Conservation (phyloP, 23 tunicate genomes). For the Ascidia mentula region DNA sequence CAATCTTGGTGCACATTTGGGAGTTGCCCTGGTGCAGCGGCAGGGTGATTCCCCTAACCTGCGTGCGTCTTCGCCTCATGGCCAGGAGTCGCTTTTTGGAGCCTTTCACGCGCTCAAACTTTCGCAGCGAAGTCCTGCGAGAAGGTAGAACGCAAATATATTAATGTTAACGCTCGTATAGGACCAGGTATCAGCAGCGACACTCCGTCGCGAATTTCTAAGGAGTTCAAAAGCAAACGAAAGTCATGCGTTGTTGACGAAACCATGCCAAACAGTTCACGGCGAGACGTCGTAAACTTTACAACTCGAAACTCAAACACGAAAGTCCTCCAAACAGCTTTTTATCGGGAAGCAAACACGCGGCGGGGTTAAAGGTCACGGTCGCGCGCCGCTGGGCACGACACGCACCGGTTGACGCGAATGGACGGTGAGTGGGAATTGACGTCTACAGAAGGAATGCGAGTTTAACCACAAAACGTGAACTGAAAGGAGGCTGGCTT, state of each 20-base stretch:
- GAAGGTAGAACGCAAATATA: too few species aligned
- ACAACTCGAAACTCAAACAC: too few species aligned
- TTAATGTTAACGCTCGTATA: too few species aligned
- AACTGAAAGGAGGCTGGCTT: too few species aligned
- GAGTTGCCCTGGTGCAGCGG: conserved; percentile 93
- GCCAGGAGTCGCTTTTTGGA: conserved; percentile 53
- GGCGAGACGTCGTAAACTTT: too few species aligned
- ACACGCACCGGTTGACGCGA: neutral
- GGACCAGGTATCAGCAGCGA: too few species aligned
- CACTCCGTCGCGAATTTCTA: too few species aligned
- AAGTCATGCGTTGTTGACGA: too few species aligned
- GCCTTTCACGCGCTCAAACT: conserved; percentile 74
- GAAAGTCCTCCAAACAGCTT: too few species aligned
- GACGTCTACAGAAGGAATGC: neutral
- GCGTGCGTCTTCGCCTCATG: conserved; percentile 43
- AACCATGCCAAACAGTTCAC: too few species aligned
- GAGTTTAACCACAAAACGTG: neutral
- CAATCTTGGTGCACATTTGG: conserved; percentile 78
- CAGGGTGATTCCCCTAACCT: conserved; percentile 57
- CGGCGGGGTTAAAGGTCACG: neutral
- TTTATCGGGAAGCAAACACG: too few species aligned
- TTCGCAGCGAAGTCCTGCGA: conserved; percentile 80
- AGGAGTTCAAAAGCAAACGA: too few species aligned
- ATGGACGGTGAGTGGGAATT: neutral
- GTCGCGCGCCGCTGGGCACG: neutral